These are phyloP conservation scores for Dipus sagitta DNA, from an alignment of 2,797 vertebrate genomes.

Conservation along the genomic window DNA sequence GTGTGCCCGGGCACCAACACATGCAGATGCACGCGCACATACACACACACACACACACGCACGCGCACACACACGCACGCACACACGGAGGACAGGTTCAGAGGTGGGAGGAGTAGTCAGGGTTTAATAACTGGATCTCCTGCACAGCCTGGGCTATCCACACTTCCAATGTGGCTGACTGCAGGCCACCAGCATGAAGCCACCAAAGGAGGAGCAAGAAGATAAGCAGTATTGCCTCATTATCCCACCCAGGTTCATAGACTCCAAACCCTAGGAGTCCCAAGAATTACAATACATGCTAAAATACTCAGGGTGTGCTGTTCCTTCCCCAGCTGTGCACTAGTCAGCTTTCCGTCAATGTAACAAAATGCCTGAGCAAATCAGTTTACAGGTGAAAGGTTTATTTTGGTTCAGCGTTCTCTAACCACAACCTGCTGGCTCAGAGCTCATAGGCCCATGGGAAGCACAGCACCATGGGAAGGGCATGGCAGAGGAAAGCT, in stretches of 20 bases:
- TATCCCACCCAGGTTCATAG: accelerated
- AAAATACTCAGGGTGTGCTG: background rate
- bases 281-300: too few species aligned
- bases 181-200: background rate
- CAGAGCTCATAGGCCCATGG: background rate
- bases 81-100: background rate
- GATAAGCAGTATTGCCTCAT: accelerated
- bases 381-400: background rate
- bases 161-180: background rate
- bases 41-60: too few species aligned
- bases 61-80: too few species aligned
- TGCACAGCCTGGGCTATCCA: background rate
- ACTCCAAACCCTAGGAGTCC: accelerated
- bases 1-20: background rate
- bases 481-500: background rate
- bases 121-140: background rate
- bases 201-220: background rate
- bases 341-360: background rate
- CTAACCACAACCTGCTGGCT: too few species aligned
- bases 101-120: too few species aligned
- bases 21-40: background rate
- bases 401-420: background rate
- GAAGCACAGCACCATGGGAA: background rate
- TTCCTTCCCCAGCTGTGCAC: background rate
- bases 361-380: background rate